Conservation (phyloP, 2,113 vertebrate species). For the Labeo catla region DNA sequence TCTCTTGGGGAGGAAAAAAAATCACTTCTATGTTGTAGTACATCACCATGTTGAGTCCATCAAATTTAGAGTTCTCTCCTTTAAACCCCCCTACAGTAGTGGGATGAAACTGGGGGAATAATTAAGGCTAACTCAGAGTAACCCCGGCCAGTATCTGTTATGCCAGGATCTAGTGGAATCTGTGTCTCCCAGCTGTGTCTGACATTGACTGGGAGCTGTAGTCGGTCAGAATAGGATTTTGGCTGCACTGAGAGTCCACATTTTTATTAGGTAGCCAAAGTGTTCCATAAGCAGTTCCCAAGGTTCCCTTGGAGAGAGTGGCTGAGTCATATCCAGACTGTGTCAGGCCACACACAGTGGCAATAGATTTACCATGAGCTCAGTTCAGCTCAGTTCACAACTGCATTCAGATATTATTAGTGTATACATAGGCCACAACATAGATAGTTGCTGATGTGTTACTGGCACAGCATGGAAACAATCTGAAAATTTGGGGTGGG, state of each 20-base stretch:
- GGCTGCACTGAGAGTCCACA: slow-evolving; percentile 61
- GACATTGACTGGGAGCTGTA: slow-evolving; percentile 63
- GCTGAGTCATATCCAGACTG: slow-evolving; percentile 72
- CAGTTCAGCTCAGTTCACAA: slow-evolving; percentile 35
- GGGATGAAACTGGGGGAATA: slow-evolving; percentile 14
- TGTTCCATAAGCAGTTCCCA: slow-evolving; percentile 70
- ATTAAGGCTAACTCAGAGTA: slow-evolving; percentile 23
- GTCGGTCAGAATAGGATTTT: slow-evolving; percentile 61
- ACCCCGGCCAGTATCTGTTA: neutral
- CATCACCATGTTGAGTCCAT: slow-evolving; percentile 25
- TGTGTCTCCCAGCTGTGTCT: slow-evolving; percentile 35
- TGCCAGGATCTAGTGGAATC: slow-evolving; percentile 35
- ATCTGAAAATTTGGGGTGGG: neutral
- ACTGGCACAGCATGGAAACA: neutral
- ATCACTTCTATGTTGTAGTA: neutral
- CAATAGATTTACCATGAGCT: slow-evolving; percentile 54
- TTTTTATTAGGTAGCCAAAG: slow-evolving; percentile 68
- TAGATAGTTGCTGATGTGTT: neutral
- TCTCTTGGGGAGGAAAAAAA: neutral
- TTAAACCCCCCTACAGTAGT: slow-evolving; percentile 3
- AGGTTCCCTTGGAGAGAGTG: slow-evolving; percentile 49
- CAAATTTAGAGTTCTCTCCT: neutral
- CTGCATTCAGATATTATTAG: slow-evolving; percentile 12
- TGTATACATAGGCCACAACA: neutral
- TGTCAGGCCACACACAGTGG: slow-evolving; percentile 76